Evolutionary conservation across 2,113 vertebrate species (phyloP), one percentile per base, ranked within the genome.

Genomic region (Ondatra zibethicus): DNA sequence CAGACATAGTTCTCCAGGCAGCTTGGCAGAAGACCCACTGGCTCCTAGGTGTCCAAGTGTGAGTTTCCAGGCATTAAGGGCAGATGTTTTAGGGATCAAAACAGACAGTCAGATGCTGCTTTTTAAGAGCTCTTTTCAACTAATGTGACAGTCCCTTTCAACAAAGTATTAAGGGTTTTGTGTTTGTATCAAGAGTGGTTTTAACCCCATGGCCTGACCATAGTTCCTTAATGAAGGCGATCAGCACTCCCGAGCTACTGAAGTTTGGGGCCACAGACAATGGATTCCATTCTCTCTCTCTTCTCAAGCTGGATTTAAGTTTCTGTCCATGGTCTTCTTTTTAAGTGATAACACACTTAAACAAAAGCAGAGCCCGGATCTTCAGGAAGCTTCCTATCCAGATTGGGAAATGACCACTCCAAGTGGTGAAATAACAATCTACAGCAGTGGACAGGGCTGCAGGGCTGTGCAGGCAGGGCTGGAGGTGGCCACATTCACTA

Each of bases 1-100:
- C 16, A 52, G 29, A 52, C 77, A 52, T 17, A 65, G 42, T 90
- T 93, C 92, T 89, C 87, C 87, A 70, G 93, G 92, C 76, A 91
- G 89, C 75, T 72, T 96, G 94, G 80, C 96, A 77, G 85, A 29
- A 84, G 92, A 92, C 93, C 73, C 58, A 0, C 0, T 89, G 92
- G 93, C 55, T 7, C 85, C 84, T 80, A 61, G 70, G 63, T 19
- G 65, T 75, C 52, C 39, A 23, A 78, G 72, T 21, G 45, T 76
- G 78, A 96, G 88, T 96, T 96, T 97, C 95, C 92, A 94, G 92
- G 96, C 75, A 61, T 85, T 42, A 70, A 84, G 94, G 63, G 89
- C 96, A 98, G 97, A 96, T 98, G 97, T 96, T 98, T 96, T 97
- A 94, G 89, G 97, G 97, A 97, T 97, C 91, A 93, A 98, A 97